phyloP scores from a whole-genome alignment of 2,888 invertebrate species.

The Antitype chi region DNA sequence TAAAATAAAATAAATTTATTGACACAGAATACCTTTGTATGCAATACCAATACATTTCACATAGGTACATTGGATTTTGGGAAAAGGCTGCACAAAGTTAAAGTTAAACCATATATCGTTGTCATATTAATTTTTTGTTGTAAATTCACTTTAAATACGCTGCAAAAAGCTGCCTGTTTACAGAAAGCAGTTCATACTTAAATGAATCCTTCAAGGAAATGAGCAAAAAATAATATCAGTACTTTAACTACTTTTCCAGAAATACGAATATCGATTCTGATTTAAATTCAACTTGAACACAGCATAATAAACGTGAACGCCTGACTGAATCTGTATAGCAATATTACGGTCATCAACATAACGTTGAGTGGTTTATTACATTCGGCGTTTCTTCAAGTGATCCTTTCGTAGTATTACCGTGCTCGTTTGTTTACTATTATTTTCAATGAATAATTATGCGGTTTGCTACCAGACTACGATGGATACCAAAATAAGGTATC shows the following conservation, averaged over 20 bases:
- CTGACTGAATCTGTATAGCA: conserved; percentile 52
- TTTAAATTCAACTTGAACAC: conserved; percentile 22
- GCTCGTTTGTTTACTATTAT: background rate
- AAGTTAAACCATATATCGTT: too few species aligned
- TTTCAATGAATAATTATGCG: background rate
- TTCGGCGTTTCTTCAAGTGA: conserved; percentile 27
- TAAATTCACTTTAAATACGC: background rate
- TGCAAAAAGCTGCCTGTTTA: background rate
- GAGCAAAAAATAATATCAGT: background rate
- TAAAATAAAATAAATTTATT: too few species aligned
- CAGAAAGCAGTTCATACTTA: background rate
- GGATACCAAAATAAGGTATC: background rate
- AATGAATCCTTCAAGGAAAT: background rate
- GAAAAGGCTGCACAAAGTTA: too few species aligned
- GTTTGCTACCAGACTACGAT: background rate
- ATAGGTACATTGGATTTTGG: too few species aligned
- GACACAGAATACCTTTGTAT: too few species aligned
- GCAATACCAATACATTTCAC: too few species aligned
- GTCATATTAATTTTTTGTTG: background rate
- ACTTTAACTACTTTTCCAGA: background rate
- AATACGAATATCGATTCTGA: conserved; percentile 16
- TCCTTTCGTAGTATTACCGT: background rate
- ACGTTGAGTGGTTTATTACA: conserved; percentile 44
- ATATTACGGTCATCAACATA: conserved; percentile 48
- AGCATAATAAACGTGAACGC: conserved; percentile 43